Evolutionary conservation across 2,797 vertebrate species (phyloP).

Genomic region (Gymnopithys bicolor): DNA sequence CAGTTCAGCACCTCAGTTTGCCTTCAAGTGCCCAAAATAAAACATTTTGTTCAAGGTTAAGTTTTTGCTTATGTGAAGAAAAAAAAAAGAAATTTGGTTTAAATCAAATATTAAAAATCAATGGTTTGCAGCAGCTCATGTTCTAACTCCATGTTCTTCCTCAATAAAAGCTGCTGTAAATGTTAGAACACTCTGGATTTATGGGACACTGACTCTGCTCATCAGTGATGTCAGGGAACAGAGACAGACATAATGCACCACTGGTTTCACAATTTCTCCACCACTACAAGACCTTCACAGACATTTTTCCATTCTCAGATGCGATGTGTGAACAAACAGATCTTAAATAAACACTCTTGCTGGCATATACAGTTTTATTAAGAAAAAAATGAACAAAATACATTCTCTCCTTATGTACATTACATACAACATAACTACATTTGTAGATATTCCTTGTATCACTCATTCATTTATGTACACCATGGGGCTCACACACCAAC

Average conservation of each 20-base stretch:
- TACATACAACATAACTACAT: slow-evolving; percentile 95
- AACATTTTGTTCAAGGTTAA: not conserved
- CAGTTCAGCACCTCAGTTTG: not conserved
- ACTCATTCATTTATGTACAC: slow-evolving; percentile 86
- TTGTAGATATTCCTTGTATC: slow-evolving; percentile 64
- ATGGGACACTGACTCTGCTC: not conserved
- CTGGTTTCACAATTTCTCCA: not conserved
- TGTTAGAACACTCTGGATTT: not conserved
- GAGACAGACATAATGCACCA: not conserved
- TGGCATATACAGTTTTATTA: slow-evolving; percentile 79
- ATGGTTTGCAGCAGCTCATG: not conserved
- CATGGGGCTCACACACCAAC: slow-evolving; percentile 79
- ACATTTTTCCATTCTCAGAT: not conserved
- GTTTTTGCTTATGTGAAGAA: not conserved
- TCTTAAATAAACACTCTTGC: not conserved
- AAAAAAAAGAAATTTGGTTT: not conserved
- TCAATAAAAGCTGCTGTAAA: not conserved
- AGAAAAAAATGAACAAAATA: slow-evolving; percentile 97
- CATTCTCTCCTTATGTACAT: slow-evolving; percentile 98
- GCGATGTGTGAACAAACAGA: rapidly evolving
- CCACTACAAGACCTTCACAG: not conserved
- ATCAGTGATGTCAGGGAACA: not conserved
- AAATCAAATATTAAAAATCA: not conserved
- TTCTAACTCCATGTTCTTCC: not conserved
- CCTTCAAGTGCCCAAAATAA: not conserved